Evolutionary conservation across 2,797 vertebrate genomes (phyloP).

Genomic region (Anomalospiza imberbis): DNA sequence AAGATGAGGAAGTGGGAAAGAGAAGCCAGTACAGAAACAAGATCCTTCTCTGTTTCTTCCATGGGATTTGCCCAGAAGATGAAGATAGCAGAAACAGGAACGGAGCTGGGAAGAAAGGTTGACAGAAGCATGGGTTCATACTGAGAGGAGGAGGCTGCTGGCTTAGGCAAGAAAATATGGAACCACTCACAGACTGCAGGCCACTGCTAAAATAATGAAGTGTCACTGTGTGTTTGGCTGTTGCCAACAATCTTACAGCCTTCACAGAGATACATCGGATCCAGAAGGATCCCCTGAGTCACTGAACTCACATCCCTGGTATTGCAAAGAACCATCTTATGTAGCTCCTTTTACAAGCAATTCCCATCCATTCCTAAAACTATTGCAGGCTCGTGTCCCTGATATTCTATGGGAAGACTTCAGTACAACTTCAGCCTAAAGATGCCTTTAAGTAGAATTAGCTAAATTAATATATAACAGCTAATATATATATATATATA

Average conservation of each 20-base stretch:
- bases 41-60: neutral
- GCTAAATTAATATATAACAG: neutral
- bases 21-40: neutral
- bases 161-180: neutral
- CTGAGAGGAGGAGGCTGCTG: neutral
- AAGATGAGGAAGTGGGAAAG: slow-evolving; percentile 1
- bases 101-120: neutral
- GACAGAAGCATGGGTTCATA: neutral
- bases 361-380: neutral
- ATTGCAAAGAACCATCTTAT: neutral
- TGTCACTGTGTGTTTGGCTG: neutral
- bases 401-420: neutral
- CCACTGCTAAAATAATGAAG: neutral
- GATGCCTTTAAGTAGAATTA: neutral
- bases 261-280: neutral
- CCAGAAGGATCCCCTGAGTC: neutral
- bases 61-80: neutral
- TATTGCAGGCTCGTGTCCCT: neutral
- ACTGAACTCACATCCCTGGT: neutral
- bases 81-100: neutral
- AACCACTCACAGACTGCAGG: neutral
- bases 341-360: neutral
- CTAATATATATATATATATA: no score
- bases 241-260: neutral
- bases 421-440: neutral